Percentiles rank a stretch among this genome's conserved stretches.
Conservation (phyloP, 2,113 vertebrate genomes). For the Uria lomvia region DNA sequence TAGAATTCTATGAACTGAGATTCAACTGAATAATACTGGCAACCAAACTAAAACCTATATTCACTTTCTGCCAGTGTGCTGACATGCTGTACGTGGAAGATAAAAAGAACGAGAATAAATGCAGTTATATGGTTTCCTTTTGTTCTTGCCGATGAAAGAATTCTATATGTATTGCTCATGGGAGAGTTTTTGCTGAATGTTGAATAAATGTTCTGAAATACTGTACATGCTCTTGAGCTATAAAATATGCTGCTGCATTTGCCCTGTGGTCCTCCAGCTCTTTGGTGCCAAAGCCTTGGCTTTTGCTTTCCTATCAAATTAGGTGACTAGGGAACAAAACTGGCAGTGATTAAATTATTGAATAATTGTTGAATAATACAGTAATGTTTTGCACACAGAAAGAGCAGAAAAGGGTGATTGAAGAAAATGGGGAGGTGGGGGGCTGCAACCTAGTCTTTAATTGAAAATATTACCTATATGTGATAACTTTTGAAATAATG, state of each 20-base stretch:
- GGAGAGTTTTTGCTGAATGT: not conserved
- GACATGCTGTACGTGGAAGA: not conserved
- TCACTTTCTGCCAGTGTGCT: not conserved
- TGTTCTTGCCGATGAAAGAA: not conserved
- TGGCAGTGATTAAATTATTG: not conserved
- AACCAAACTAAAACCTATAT: not conserved
- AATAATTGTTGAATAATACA: not conserved
- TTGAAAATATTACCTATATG: not conserved
- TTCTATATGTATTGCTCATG: not conserved
- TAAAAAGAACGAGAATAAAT: not conserved
- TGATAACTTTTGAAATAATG: not conserved
- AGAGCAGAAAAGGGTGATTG: not conserved
- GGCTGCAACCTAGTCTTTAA: not conserved
- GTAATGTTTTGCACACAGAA: not conserved
- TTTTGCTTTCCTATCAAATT: not conserved
- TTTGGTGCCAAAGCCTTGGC: not conserved
- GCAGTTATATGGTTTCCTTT: not conserved
- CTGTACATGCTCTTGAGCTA: not conserved
- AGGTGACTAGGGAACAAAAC: not conserved
- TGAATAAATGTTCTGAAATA: not conserved
- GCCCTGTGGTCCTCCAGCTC: not conserved
- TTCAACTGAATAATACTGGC: not conserved
- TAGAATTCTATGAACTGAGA: not conserved
- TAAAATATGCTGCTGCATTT: not conserved
- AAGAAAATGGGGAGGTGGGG: fast-evolving